These are phyloP conservation scores for Zaprionus davidi DNA, from an alignment of 1,140 invertebrate genomes.

Conservation along the genomic window DNA sequence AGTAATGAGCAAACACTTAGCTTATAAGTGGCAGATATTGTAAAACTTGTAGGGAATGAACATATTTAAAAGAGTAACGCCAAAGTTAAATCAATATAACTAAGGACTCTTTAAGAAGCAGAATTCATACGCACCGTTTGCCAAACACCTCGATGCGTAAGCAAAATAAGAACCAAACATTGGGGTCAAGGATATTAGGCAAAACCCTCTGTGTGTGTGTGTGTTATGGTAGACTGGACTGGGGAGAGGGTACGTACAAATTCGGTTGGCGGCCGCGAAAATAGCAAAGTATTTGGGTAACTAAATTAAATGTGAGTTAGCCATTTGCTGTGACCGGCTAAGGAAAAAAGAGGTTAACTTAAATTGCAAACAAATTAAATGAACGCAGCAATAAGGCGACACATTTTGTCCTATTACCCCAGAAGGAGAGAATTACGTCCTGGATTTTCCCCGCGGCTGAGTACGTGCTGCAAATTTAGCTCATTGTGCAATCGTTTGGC, in stretches of 20 bases:
- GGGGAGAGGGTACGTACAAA: not conserved
- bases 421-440: not conserved
- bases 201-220: not conserved
- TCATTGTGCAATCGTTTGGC: slow-evolving; percentile 29
- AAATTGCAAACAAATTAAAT: slow-evolving; percentile 51
- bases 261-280: slow-evolving; percentile 17
- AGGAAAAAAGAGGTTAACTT: slow-evolving; percentile 46
- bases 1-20: too few relatives aligned
- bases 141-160: slow-evolving; percentile 46
- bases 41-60: not conserved
- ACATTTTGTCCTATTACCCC: slow-evolving; percentile 14
- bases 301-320: slow-evolving; percentile 53
- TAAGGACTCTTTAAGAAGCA: slow-evolving; percentile 38
- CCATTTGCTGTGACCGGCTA: slow-evolving; percentile 23
- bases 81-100: slow-evolving; percentile 35
- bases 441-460: slow-evolving; percentile 30
- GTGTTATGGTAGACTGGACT: not conserved
- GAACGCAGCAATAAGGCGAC: slow-evolving; percentile 27
- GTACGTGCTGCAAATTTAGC: not conserved
- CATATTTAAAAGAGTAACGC: not conserved
- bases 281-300: slow-evolving; percentile 43
- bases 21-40: too few relatives aligned
- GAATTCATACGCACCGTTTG: slow-evolving; percentile 46
- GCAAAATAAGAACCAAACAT: slow-evolving; percentile 35
- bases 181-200: slow-evolving; percentile 53